These are phyloP conservation scores for Anabas testudineus DNA, from an alignment of 2,797 vertebrate species.

Conservation along the genomic window DNA sequence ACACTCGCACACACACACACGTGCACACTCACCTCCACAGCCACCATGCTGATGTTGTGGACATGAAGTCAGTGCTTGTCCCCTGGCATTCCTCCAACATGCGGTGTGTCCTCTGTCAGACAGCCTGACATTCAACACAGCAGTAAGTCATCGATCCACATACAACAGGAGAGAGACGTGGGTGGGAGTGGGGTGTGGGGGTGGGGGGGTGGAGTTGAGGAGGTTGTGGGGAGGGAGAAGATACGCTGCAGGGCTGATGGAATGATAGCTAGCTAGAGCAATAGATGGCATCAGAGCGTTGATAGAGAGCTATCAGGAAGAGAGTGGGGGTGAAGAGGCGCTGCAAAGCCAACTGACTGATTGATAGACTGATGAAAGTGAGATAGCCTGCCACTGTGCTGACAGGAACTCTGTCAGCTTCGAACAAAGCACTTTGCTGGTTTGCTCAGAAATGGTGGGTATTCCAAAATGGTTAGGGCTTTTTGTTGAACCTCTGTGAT, in stretches of 20 bases:
- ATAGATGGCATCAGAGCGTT: conserved; percentile 67
- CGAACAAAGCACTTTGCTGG: conserved; percentile 28
- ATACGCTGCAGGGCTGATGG: conserved; percentile 57
- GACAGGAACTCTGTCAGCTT: conserved; percentile 57
- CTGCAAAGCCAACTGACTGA: conserved; percentile 50
- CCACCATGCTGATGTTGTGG: conserved; percentile 53
- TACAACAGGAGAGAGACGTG: conserved; percentile 19
- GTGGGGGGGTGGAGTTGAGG: not conserved
- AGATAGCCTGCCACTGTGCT: conserved; percentile 49
- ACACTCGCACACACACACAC: conserved; percentile 32
- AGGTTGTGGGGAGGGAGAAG: conserved; percentile 39
- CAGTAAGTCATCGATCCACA: conserved; percentile 69
- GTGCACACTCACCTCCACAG: conserved; percentile 26
- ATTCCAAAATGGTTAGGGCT: conserved; percentile 22
- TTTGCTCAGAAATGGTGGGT: conserved; percentile 24
- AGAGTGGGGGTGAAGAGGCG: conserved; percentile 35
- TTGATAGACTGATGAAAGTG: conserved; percentile 57
- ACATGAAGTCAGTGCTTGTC: conserved; percentile 56
- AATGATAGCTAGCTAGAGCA: conserved; percentile 58
- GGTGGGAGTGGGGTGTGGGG: not conserved
- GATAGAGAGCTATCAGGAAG: conserved; percentile 69
- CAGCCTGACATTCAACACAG: conserved; percentile 74
- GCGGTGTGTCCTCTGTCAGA: conserved; percentile 67
- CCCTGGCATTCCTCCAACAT: conserved; percentile 60
- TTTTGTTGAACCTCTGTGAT: conserved; percentile 20